A percentile compares a stretch with the other conserved stretches of the same genome.
These are phyloP conservation scores for Cerceris rybyensis DNA, from an alignment of 2,888 invertebrate genomes.

Conservation along the genomic window DNA sequence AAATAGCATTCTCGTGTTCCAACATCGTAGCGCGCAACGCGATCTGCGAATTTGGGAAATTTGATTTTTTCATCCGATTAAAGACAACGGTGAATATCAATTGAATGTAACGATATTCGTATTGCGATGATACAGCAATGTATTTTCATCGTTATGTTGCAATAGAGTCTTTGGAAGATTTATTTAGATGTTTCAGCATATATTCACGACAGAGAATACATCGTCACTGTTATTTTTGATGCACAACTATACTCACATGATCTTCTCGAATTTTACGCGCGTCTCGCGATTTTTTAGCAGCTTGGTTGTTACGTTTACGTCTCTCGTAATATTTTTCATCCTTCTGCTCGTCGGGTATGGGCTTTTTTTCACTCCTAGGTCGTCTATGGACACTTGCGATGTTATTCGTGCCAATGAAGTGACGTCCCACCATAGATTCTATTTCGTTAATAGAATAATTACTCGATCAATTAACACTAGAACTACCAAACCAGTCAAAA, in stretches of 20 bases:
- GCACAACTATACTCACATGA: conserved; percentile 83
- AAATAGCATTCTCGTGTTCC: conserved; percentile 94
- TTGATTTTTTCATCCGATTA: not conserved
- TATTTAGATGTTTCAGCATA: not conserved
- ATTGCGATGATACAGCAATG: no score
- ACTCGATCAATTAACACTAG: not conserved
- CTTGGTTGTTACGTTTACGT: conserved; percentile 93
- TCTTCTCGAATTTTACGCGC: conserved; percentile 94
- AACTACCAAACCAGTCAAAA: no score
- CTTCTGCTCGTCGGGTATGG: conserved; percentile 93
- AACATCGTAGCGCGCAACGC: conserved; percentile 92
- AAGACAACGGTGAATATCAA: no score
- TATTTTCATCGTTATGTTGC: no score
- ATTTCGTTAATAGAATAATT: conserved; percentile 15
- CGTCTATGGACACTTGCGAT: conserved; percentile 79
- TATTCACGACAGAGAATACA: not conserved
- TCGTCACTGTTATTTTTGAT: not conserved
- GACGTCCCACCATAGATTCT: conserved; percentile 56
- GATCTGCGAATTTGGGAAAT: conserved; percentile 83
- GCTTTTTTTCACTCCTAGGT: conserved; percentile 91
- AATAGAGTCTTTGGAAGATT: no score
- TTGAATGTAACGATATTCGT: no score
- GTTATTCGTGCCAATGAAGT: conserved; percentile 57
- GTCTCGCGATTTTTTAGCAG: conserved; percentile 95
- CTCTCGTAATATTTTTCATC: conserved; percentile 95